A percentile compares a stretch with the other conserved stretches of the same genome.
phyloP scores from a whole-genome alignment of 1,140 invertebrate genomes.

The Rhopalosiphum maidis region DNA sequence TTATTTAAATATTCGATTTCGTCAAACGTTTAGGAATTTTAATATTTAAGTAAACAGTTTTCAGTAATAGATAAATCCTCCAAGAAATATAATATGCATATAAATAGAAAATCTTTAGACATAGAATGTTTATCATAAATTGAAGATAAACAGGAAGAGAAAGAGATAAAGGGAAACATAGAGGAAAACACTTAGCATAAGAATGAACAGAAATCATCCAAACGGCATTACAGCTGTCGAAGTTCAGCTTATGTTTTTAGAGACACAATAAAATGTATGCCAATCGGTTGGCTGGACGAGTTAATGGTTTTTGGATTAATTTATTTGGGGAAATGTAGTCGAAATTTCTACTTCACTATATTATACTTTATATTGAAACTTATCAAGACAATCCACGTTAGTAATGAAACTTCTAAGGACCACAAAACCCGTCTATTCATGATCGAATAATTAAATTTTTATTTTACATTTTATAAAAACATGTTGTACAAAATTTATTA shows the following conservation, averaged over 20 bases:
- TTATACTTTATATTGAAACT: neutral
- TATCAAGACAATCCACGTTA: neutral
- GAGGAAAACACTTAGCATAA: neutral
- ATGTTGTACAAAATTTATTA: neutral
- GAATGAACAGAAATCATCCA: neutral
- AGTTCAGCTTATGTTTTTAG: neutral
- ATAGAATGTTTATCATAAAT: neutral
- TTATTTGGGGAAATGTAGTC: neutral
- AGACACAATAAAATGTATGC: neutral
- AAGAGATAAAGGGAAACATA: neutral
- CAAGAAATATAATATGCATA: neutral
- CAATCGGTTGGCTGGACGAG: neutral
- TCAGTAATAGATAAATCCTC: neutral
- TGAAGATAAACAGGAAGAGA: neutral
- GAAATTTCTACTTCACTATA: neutral
- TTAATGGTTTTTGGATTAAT: constrained; percentile 19
- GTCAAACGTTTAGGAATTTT: neutral
- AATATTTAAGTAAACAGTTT: neutral
- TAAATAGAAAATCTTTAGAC: neutral
- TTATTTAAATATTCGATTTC: neutral
- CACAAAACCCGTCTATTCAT: neutral
- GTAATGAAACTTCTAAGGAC: neutral
- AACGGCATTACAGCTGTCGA: neutral
- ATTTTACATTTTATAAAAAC: neutral
- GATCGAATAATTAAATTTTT: neutral